Conservation (phyloP, 2,797 vertebrate species). For the Ispidina picta region DNA sequence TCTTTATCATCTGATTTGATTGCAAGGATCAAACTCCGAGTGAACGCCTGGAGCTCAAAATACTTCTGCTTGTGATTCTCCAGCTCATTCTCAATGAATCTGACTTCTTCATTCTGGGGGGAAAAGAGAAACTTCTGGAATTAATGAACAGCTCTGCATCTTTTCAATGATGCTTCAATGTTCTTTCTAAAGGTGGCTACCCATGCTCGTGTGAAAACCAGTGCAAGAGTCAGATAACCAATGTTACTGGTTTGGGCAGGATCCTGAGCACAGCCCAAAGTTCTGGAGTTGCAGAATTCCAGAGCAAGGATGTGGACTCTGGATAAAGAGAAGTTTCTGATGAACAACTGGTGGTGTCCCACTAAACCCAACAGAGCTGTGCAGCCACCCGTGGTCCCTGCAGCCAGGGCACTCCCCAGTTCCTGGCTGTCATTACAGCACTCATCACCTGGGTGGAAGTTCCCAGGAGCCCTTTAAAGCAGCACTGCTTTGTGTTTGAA, state of each 20-base stretch:
- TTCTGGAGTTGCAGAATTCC: not conserved
- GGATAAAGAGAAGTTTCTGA: not conserved
- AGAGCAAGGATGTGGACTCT: not conserved
- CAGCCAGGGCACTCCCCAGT: not conserved
- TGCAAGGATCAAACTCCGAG: constrained; percentile 89
- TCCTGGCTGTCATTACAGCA: not conserved
- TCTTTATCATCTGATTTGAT: constrained; percentile 89
- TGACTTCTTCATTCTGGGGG: constrained; percentile 93
- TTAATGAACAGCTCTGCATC: not conserved
- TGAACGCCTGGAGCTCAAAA: constrained; percentile 89
- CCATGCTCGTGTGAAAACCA: not conserved
- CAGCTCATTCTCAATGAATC: constrained; percentile 93
- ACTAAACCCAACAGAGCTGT: not conserved
- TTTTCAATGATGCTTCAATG: not conserved
- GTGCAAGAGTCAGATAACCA: not conserved
- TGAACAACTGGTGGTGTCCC: not conserved
- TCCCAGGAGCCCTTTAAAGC: not conserved
- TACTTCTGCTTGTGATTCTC: constrained; percentile 95
- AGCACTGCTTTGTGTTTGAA: not conserved
- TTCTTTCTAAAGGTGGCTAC: not conserved
- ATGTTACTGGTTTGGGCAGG: not conserved
- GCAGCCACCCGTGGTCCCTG: rapidly evolving
- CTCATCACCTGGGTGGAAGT: not conserved
- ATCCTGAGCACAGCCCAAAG: not conserved
- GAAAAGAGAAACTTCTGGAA: not conserved